Evolutionary conservation across 2,888 invertebrate species (phyloP).

Genomic region (Melieria omissa): DNA sequence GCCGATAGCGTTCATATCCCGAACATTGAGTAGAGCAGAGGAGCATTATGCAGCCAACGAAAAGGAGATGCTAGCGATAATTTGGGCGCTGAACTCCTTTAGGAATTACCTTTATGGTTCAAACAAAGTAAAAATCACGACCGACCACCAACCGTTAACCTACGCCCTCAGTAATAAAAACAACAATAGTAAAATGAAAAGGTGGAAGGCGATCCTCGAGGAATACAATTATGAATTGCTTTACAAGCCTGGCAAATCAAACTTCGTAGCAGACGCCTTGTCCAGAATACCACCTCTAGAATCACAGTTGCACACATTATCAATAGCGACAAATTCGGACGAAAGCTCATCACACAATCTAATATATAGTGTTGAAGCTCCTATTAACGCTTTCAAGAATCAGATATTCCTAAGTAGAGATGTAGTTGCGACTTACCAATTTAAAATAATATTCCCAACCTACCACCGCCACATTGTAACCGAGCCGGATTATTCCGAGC

Average conservation of each 20-base stretch:
- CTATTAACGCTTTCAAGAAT: no score
- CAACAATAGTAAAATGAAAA: conserved; percentile 27
- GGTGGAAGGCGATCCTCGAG: conserved; percentile 37
- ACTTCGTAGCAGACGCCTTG: conserved; percentile 25
- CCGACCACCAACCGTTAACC: no score
- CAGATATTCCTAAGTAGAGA: no score
- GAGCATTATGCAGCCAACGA: no score
- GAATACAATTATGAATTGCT: no score
- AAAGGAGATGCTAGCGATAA: no score
- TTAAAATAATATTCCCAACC: not conserved
- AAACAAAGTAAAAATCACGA: conserved; percentile 23
- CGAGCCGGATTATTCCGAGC: conserved; percentile 18
- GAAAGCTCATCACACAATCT: conserved; percentile 23
- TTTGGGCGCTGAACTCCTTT: no score
- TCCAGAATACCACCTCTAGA: conserved; percentile 13
- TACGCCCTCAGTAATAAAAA: conserved; percentile 30
- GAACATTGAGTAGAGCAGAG: no score
- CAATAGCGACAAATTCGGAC: conserved; percentile 22
- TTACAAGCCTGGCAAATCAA: conserved; percentile 27
- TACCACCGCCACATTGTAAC: conserved; percentile 16
- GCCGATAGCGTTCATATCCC: no score
- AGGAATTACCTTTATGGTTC: conserved; percentile 29
- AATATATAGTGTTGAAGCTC: conserved; percentile 14
- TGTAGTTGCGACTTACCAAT: not conserved
- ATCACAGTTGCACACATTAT: conserved; percentile 18